phyloP scores from a whole-genome alignment of 2,797 vertebrate species.

The Pseudopleuronectes americanus region DNA sequence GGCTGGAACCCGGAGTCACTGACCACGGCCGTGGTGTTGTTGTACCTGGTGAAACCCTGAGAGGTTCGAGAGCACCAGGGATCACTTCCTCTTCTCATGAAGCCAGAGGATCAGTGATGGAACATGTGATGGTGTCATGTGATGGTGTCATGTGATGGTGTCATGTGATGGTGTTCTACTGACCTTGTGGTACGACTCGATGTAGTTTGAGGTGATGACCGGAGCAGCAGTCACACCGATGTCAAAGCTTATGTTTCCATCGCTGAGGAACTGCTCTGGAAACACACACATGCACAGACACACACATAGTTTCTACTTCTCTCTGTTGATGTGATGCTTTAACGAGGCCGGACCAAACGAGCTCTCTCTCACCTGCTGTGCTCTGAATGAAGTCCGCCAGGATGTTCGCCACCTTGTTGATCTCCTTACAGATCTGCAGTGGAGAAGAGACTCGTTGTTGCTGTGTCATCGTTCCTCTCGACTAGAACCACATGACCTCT shows the following conservation, averaged over 20 bases:
- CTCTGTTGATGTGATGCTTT: background rate
- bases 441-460: constrained; percentile 17
- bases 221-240: constrained; percentile 83
- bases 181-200: constrained; percentile 93
- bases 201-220: constrained; percentile 83
- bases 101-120: too few relatives aligned
- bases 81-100: too few relatives aligned
- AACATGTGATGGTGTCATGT: too few relatives aligned
- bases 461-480: too few relatives aligned
- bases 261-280: constrained; percentile 85
- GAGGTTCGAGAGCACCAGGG: background rate
- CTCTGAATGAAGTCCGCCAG: constrained; percentile 87
- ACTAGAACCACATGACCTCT: background rate
- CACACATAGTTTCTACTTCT: background rate
- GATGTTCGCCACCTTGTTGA: constrained; percentile 85
- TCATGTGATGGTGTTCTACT: background rate
- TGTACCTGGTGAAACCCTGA: constrained; percentile 85
- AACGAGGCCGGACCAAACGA: background rate
- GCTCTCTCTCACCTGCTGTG: constrained; percentile 81
- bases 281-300: constrained; percentile 13
- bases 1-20: constrained; percentile 83
- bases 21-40: constrained; percentile 69
- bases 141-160: too few relatives aligned
- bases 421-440: constrained; percentile 90
- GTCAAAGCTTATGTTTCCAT: constrained; percentile 85